Percentiles rank a stretch among this genome's conserved stretches.
phyloP scores from a whole-genome alignment of 2,113 vertebrate genomes.

The Dendrocopos noguchii region DNA sequence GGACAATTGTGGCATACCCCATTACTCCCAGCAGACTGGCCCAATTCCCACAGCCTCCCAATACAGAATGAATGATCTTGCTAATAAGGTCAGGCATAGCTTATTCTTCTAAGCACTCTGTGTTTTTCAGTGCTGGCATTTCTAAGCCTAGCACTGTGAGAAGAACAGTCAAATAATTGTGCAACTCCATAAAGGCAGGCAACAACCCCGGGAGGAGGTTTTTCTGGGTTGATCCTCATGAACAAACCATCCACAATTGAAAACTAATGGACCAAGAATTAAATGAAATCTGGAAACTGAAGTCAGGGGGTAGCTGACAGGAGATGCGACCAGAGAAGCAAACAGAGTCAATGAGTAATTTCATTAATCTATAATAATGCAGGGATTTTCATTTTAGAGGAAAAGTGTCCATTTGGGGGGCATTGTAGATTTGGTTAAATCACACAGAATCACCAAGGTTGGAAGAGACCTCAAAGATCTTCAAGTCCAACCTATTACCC shows the following conservation, averaged over 20 bases:
- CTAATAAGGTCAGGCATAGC: conserved; percentile 20
- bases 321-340: neutral
- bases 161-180: neutral
- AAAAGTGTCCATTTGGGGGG: neutral
- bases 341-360: neutral
- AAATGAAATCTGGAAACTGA: neutral
- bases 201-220: neutral
- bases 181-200: neutral
- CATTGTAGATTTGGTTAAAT: neutral
- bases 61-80: neutral
- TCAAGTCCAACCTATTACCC: no score
- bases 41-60: neutral
- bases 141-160: neutral
- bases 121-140: neutral
- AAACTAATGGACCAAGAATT: neutral
- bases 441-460: no score
- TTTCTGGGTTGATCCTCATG: neutral
- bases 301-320: neutral
- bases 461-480: no score
- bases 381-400: neutral
- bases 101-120: conserved; percentile 3
- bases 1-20: neutral
- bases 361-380: neutral
- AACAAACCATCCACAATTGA: neutral
- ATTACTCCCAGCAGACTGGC: neutral